Evolutionary conservation across 2,797 vertebrate species (phyloP).

Genomic region (Channallabes apus): DNA sequence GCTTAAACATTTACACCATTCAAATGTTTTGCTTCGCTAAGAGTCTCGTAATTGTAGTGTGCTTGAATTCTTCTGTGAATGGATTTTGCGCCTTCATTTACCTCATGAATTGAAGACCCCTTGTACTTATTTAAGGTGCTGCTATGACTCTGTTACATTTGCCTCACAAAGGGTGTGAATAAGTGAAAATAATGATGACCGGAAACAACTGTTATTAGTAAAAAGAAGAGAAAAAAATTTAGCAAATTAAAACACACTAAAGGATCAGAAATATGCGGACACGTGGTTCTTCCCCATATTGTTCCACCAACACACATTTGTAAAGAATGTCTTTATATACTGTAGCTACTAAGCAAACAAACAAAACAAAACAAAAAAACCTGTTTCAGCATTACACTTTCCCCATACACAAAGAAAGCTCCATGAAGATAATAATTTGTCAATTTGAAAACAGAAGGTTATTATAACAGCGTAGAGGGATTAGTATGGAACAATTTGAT

Average conservation of each 20-base stretch:
- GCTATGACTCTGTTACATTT: background rate
- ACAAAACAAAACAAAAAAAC: too few species aligned
- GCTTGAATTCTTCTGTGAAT: too few species aligned
- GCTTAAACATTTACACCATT: background rate
- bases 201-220: too few species aligned
- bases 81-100: too few species aligned
- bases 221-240: background rate
- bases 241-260: background rate
- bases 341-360: background rate
- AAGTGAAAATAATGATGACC: background rate
- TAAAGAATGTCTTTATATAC: background rate
- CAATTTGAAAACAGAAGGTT: background rate
- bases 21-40: too few species aligned
- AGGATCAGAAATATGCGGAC: background rate
- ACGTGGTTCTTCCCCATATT: background rate
- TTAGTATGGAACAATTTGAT: too few species aligned
- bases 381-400: background rate
- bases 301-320: background rate
- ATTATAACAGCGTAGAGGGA: too few species aligned
- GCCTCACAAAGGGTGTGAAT: background rate
- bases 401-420: background rate
- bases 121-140: background rate
- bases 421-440: background rate
- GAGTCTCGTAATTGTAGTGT: too few species aligned
- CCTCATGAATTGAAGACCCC: too few species aligned